Conservation (phyloP, 2,888 invertebrate species). For the Portevinia maculata region DNA sequence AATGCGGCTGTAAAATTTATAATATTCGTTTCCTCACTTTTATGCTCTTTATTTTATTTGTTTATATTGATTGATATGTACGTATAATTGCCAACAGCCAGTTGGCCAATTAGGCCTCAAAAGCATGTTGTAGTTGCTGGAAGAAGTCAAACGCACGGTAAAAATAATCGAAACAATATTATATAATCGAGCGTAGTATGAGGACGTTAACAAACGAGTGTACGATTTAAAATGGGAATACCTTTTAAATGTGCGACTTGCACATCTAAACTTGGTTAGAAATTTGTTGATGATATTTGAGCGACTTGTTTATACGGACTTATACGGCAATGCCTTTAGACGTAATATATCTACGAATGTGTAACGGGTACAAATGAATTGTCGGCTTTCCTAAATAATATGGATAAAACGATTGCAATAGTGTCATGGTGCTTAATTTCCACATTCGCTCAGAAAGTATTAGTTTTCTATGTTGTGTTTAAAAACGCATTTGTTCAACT, state of each 20-base stretch:
- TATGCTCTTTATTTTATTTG: constrained; percentile 13
- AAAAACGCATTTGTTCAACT: not conserved
- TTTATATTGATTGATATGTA: constrained; percentile 9
- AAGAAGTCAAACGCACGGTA: constrained; percentile 11
- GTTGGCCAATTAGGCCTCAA: constrained; percentile 38
- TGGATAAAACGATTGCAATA: not conserved
- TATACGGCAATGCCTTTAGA: not conserved
- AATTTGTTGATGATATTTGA: not conserved
- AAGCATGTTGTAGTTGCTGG: constrained; percentile 37
- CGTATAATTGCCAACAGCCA: constrained; percentile 6
- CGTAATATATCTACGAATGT: not conserved
- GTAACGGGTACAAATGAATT: not conserved
- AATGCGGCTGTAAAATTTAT: constrained; percentile 6
- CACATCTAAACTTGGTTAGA: constrained; percentile 2
- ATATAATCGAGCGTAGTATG: constrained; percentile 17
- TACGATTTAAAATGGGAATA: not conserved
- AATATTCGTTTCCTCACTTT: constrained; percentile 6
- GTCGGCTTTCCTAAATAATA: constrained; percentile 9
- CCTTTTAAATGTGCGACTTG: not conserved
- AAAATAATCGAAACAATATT: constrained; percentile 6
- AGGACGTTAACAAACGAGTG: not conserved
- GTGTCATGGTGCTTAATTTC: not conserved
- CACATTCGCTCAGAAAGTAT: not conserved
- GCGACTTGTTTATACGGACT: not conserved
- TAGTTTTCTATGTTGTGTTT: not conserved